Base-by-base conservation (phyloP, 2,888 invertebrate species). In the Alloplasta piceator region DNA sequence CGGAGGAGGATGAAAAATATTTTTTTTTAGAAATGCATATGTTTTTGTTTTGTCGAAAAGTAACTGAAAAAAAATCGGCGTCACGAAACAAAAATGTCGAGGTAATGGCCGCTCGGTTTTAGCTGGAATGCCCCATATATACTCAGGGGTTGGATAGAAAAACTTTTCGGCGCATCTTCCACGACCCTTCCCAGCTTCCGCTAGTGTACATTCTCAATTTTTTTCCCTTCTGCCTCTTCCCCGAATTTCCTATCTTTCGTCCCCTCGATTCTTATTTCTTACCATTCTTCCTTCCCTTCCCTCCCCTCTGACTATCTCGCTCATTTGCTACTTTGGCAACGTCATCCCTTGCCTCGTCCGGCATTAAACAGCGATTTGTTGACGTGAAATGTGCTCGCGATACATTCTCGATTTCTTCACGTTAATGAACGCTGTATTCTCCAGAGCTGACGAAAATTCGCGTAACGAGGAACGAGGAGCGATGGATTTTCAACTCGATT, bases 341-440 rank as follows among this genome's bases (percentile, higher is more conserved):
- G 74, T 81, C 81, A 78, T 81, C 66, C 78, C 55, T 60, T 14
- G 63, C 41, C 56, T 60, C 58, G 72, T 68, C 73, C 55, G 73
- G 52, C 82, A 83, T 84, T 79, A 81, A 84, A 78, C 76, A 75
- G 56, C 72, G 73, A 76, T 81, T 78, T 78, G 78, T 78, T 66
- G 78, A 67, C 70, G 60, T 46, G 43, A 39, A 10, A 48, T 63
- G 52, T 60, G 43, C 46, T 38, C 16, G 52, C 38, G 61, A 68
- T 76, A 80, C 70, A 67, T 75, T 77, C 81, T 52, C 61, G 61
- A 60, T 41, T 56, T 43, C 56, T 6, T 10, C 66, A 52, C 39
- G 46, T 70, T 66, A 66, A 70, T 74, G 66, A 73, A 73, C 68
- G 76, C 48, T 56, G 76, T 72, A 80, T 64, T 77, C 48, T 60